Evolutionary conservation across 2,113 vertebrate genomes (phyloP).

Genomic region (Diglossa brunneiventris): DNA sequence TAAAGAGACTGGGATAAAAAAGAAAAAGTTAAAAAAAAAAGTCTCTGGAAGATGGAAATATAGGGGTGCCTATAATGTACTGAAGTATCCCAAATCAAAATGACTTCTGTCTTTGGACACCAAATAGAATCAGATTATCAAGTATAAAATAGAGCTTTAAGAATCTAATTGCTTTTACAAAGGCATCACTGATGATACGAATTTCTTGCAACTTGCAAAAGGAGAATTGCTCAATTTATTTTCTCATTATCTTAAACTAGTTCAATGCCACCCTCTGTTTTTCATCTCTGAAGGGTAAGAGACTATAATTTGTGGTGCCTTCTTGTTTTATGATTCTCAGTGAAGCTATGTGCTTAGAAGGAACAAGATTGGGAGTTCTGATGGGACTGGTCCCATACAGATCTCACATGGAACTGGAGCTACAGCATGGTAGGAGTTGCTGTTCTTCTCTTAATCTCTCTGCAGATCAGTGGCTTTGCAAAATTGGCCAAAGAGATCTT

Average conservation of each 20-base stretch:
- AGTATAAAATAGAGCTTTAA: not conserved
- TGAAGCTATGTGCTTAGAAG: not conserved
- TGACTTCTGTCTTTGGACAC: not conserved
- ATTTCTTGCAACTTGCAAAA: not conserved
- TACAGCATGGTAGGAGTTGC: not conserved
- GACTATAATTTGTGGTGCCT: not conserved
- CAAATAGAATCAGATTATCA: constrained; percentile 5
- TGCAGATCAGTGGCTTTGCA: not conserved
- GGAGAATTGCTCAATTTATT: constrained; percentile 2
- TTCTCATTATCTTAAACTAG: not conserved
- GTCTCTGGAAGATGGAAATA: not conserved
- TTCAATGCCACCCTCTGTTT: not conserved
- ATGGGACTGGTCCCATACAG: not conserved
- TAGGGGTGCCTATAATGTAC: not conserved
- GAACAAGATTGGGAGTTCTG: not conserved
- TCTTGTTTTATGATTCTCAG: not conserved
- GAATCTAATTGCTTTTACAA: not conserved
- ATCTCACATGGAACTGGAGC: not conserved
- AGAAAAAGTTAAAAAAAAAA: not conserved
- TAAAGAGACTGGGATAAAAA: not conserved
- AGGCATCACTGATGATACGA: not conserved
- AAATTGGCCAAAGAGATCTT: not conserved
- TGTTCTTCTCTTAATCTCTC: not conserved
- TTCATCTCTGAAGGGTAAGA: not conserved
- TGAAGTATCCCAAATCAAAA: constrained; percentile 9